Evolutionary conservation across 2,797 vertebrate species (phyloP), one percentile per base, ranked within the genome.

Genomic region (Dicrostonyx torquatus): DNA sequence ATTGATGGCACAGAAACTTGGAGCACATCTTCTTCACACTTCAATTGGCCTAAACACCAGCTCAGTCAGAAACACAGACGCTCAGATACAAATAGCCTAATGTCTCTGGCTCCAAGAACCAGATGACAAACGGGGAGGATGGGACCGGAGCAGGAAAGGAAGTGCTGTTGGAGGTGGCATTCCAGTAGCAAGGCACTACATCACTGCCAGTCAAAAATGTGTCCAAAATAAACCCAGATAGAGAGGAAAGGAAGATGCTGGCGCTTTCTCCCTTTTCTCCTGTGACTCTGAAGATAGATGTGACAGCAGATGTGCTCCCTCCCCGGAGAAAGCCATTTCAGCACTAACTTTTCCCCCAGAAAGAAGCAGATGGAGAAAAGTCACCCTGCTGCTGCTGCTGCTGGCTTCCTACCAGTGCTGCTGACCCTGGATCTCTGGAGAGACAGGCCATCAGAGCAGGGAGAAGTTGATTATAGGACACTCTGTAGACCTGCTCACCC

Each of bases 301-400:
- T 26, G 86, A 95, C 2, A 70, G 87, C 96, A 97, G 96, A 91
- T 96, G 91, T 95, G 85, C 90, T 87, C 87, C 60, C 48, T 92
- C 85, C 62, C 79, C 45, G 92, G 83, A 89, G 83, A 96, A 96
- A 95, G 93, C 94, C 89, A 82, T 85, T 90, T 90, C 87, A 77
- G 70, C n/a, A 0, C 88, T 87, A 55, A 75, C 48, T 93, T 83
- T 87, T 77, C 92, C 94, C 93, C 76, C 34, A 92, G 89, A 93
- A 97, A 43, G 89, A 85, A 96, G 72, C 96, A 96, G 93, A 96
- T 94, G 95, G 95, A 78, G 86, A 92, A 75, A 96, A 93, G 48
- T 76, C 73, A 89, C 78, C 77, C 62, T 86, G 68, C 45, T 45
- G 26, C 92, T 96, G 96, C 53, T 83, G 26, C 15, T 83, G 45